Base-by-base conservation (phyloP, 2,888 invertebrate species). In the Machimus atricapillus region DNA sequence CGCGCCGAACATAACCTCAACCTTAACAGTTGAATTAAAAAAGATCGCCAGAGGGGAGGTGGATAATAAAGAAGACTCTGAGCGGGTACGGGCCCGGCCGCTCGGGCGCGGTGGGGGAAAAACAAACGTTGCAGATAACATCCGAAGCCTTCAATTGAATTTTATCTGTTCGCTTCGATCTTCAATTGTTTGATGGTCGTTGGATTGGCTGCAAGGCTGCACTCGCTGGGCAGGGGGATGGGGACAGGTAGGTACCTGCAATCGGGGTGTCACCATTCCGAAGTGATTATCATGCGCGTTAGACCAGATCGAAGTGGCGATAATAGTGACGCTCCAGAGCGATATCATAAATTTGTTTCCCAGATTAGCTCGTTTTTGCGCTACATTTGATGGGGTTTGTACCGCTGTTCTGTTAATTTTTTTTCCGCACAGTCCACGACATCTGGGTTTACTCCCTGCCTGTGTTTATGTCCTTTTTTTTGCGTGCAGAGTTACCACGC, bases 1-100 rank as follows among this genome's bases (percentile, higher is more conserved):
- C 76, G 76, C 34, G 34, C 40, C 27, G 83, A 83, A 66, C 83
- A 83, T 83, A 83, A 83, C 66, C 83, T 83, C 83, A 83, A 83
- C 83, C 73, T 73, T 23, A 66, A 73, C 66, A 40, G 58, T 37
- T 66, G 23, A 58, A 58, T 58, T 83, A 66, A 73, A 73, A 58
- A 56, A 31, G 56, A 82, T 83, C 66, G 66, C 83, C 83, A n/a
- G 83, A 83, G 83, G 83, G 66, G 83, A 66, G 66, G 40, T 8
- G 14, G 73, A 73, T 83, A 83, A 83, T 83, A 66, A 83, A 83
- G 19, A 73, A 43, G 83, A 37, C 31, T 37, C 12, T 8, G 43
- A 46, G 16, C 73, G 43, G 52, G 16, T 6, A 82, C 7, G 43
- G 31, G 27, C n/a, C 14, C 14, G 19, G 9, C n/a, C 27, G 46